phyloP scores from a whole-genome alignment of 2,797 vertebrate species.

The Champsocephalus gunnari region DNA sequence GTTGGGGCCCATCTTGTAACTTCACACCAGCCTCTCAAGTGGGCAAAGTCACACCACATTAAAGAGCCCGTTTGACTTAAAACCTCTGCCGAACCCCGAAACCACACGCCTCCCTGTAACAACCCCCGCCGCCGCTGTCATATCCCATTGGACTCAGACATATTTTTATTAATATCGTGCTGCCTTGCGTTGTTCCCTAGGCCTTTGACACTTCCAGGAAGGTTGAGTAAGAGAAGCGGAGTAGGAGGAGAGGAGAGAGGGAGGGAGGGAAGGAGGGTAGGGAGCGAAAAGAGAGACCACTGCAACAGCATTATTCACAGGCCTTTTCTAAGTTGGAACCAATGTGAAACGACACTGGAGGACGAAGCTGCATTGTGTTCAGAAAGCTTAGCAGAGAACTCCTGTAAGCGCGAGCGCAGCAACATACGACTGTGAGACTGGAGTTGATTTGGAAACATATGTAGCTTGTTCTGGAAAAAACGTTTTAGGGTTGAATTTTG shows the following conservation, averaged over 20 bases:
- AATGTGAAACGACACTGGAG: constrained; percentile 45
- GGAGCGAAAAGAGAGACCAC: constrained; percentile 20
- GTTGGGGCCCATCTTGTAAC: constrained; percentile 78
- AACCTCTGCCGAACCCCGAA: constrained; percentile 62
- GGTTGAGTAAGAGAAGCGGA: constrained; percentile 37
- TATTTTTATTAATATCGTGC: constrained; percentile 78
- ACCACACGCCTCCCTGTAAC: constrained; percentile 61
- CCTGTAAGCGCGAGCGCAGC: constrained; percentile 40
- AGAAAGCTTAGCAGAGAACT: constrained; percentile 53
- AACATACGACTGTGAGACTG: constrained; percentile 37
- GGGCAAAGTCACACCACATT: constrained; percentile 83
- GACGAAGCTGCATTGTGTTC: constrained; percentile 54
- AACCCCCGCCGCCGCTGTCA: constrained; percentile 76
- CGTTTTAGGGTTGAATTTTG: not conserved
- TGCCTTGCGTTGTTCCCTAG: constrained; percentile 41
- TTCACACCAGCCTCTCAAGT: constrained; percentile 84
- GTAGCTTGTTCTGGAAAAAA: not conserved
- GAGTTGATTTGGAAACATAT: constrained; percentile 28
- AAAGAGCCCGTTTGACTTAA: constrained; percentile 70
- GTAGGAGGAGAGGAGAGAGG: constrained; percentile 13
- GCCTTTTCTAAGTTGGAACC: constrained; percentile 36
- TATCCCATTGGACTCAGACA: constrained; percentile 73
- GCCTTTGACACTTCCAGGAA: constrained; percentile 47
- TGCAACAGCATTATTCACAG: constrained; percentile 30
- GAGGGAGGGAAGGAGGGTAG: not conserved